Base-by-base conservation (phyloP, 2,113 vertebrate species). In the Dunckerocampus dactyliophorus region DNA sequence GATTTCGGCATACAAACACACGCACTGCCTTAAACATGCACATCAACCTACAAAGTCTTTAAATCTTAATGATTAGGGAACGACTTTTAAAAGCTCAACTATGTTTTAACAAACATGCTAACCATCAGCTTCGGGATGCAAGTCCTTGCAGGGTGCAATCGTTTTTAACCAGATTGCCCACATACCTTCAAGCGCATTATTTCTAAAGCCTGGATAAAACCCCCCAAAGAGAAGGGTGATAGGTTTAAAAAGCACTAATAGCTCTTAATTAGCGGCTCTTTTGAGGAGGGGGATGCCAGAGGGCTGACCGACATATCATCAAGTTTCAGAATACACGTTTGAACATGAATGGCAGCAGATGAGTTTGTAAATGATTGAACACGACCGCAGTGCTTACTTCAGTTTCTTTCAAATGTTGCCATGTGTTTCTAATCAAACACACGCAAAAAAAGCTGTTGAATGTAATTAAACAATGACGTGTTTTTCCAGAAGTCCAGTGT, bases 231-330 rank as follows among this genome's bases (percentile, higher is more conserved):
- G 37, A 19, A 34, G 19, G 55, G 8, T 56, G 60, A 73, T 65
- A 22, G 17, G 16, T 66, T 74, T 64, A 62, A 73, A 62, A 21
- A 60, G 16, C 48, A 60, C 14, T 74, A 72, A 78, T 72, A 57
- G 55, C 59, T 74, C 19, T 22, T 61, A 75, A 80, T 69, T 60
- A 45, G 28, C 21, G 15, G 45, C 20, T 74, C 47, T 52, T 53
- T 62, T 19, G 62, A 9, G 39, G 6, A 19, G 28, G 59, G 63
- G 19, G 3, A 21, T 9, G 52, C 69, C 37, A 51, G 42, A 59
- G 43, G 73, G 63, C 47, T 59, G 45, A 70, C 51, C 47, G 39
- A 53, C n/a, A 51, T 63, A 42, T 55, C 63, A 62, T 54, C 59
- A 16, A 6, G 58, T 65, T 76, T 19, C 13, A 31, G 34, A 45